Percentiles rank a stretch among this genome's conserved stretches.
Evolutionary conservation across 2,888 invertebrate genomes (phyloP).

Genomic region (Leptothorax acervorum): DNA sequence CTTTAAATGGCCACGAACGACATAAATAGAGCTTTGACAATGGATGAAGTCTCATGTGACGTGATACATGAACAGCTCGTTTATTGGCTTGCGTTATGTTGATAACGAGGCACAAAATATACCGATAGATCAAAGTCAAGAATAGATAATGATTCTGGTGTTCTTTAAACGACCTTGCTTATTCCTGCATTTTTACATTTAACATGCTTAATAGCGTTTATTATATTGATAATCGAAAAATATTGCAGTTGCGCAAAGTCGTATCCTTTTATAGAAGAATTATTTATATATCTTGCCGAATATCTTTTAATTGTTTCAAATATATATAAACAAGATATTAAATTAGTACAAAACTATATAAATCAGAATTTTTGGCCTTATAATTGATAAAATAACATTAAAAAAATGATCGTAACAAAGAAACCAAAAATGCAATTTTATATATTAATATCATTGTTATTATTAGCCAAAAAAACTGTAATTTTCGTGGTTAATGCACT

Average conservation of each 20-base stretch:
- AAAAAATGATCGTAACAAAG: neutral
- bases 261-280: neutral
- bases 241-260: neutral
- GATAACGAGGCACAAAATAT: slow-evolving; percentile 39
- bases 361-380: neutral
- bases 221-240: neutral
- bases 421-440: neutral
- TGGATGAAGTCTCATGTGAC: slow-evolving; percentile 1
- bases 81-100: slow-evolving; percentile 19
- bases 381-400: neutral
- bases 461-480: neutral
- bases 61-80: slow-evolving; percentile 1
- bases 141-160: slow-evolving; percentile 1
- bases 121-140: slow-evolving; percentile 17
- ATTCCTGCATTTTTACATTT: neutral
- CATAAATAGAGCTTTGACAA: slow-evolving; percentile 30
- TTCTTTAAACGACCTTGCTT: neutral
- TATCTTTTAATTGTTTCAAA: neutral
- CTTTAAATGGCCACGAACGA: slow-evolving; percentile 13
- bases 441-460: neutral
- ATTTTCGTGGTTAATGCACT: neutral
- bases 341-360: neutral
- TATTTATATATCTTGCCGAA: neutral
- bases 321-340: neutral
- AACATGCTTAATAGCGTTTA: neutral